These are phyloP conservation scores for Nomia melanderi DNA, from an alignment of 1,140 invertebrate species.

Conservation along the genomic window DNA sequence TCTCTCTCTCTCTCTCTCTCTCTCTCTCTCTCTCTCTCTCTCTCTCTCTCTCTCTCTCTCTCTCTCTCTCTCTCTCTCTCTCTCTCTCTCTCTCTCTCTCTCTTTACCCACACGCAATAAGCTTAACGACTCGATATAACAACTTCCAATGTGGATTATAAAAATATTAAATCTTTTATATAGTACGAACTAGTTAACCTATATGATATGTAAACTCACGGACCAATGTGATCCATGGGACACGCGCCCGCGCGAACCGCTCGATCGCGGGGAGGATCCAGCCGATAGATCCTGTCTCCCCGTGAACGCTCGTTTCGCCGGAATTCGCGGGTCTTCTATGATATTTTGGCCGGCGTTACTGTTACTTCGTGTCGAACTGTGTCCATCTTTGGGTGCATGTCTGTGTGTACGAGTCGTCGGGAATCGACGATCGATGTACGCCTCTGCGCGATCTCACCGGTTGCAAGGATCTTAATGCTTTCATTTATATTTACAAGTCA, in stretches of 20 bases:
- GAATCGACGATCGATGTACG: too few relatives aligned
- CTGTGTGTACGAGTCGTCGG: too few relatives aligned
- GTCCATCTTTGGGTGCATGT: not conserved
- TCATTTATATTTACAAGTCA: too few relatives aligned
- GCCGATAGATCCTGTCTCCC: not conserved
- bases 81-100: too few relatives aligned
- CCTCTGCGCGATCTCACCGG: too few relatives aligned
- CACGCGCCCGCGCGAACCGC: conserved; percentile 53
- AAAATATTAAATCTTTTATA: conserved; percentile 81
- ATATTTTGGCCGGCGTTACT: conserved; percentile 72
- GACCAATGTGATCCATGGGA: conserved; percentile 80
- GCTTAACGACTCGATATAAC: conserved; percentile 81
- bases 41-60: too few relatives aligned
- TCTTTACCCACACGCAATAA: conserved; percentile 52
- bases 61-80: too few relatives aligned
- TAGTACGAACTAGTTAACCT: conserved; percentile 72
- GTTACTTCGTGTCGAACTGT: conserved; percentile 47
- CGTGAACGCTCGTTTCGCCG: conserved; percentile 18
- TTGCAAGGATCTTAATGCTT: too few relatives aligned
- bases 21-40: too few relatives aligned
- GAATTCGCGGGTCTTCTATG: conserved; percentile 51
- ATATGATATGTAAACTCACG: conserved; percentile 75
- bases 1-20: too few relatives aligned
- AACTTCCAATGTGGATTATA: conserved; percentile 82
- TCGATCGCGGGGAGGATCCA: conserved; percentile 42